Conservation (phyloP, 1,140 invertebrate species). For the Conus ventricosus region DNA sequence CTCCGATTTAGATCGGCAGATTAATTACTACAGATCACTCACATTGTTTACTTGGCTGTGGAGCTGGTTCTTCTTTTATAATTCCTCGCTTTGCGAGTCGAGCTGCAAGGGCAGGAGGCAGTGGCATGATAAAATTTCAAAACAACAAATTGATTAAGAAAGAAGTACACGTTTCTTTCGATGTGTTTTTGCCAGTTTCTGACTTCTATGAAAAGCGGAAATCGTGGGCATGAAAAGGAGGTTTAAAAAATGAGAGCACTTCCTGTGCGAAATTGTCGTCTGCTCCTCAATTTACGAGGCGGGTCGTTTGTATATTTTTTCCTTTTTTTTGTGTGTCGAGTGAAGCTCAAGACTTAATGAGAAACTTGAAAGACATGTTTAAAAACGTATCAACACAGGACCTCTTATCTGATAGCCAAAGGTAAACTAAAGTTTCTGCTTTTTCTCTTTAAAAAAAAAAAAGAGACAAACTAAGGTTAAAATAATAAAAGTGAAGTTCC, state of each 20-base stretch:
- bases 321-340: neutral
- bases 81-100: constrained; percentile 90
- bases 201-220: neutral
- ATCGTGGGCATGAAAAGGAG: neutral
- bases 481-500: too few relatives aligned
- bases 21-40: constrained; percentile 55
- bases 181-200: too few relatives aligned
- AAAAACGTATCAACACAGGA: constrained; percentile 29
- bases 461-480: too few relatives aligned
- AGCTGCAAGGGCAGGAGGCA: constrained; percentile 89
- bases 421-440: neutral
- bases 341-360: neutral
- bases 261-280: constrained; percentile 24
- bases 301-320: neutral
- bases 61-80: constrained; percentile 56
- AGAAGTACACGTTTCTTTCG: too few relatives aligned
- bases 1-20: too few relatives aligned
- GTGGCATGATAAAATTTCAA: constrained; percentile 80
- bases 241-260: neutral
- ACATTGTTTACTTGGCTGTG: constrained; percentile 41
- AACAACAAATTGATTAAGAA: neutral
- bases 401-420: constrained; percentile 32
- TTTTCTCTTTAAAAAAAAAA: neutral
- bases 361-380: constrained; percentile 2
- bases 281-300: neutral